phyloP scores from a whole-genome alignment of 2,797 vertebrate species.

The Xenopus petersii region DNA sequence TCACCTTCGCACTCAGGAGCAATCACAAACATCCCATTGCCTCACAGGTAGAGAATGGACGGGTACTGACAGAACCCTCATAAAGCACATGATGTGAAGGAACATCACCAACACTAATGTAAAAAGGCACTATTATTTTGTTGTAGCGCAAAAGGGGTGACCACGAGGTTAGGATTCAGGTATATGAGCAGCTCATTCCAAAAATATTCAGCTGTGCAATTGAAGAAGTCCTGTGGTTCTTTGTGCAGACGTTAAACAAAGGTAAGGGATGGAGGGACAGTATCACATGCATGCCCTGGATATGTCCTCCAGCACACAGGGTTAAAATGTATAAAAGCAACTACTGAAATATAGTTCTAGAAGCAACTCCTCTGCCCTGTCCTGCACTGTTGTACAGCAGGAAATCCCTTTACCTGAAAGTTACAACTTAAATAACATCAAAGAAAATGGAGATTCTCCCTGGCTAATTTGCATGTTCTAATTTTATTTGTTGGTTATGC shows the following conservation, averaged over 20 bases:
- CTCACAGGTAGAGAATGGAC: neutral
- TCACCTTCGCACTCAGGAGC: slow-evolving; percentile 28
- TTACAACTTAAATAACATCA: no score
- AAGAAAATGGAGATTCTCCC: slow-evolving; percentile 4
- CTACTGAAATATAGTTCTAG: no score
- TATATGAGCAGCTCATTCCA: slow-evolving; percentile 23
- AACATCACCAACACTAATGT: slow-evolving; percentile 5
- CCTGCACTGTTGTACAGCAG: no score
- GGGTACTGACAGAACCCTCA: neutral
- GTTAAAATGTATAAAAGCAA: no score
- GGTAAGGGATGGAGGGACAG: neutral
- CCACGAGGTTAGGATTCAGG: slow-evolving; percentile 6
- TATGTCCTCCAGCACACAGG: no score
- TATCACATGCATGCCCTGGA: no score
- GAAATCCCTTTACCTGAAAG: no score
- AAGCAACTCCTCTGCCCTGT: no score
- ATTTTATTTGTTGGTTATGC: neutral
- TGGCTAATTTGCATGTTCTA: slow-evolving; percentile 18
- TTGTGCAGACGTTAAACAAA: neutral
- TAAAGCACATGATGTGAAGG: slow-evolving; percentile 35
- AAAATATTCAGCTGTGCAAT: slow-evolving; percentile 8
- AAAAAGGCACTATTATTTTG: neutral
- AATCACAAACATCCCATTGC: slow-evolving; percentile 22
- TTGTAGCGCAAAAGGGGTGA: neutral
- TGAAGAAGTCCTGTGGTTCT: neutral